Conservation (phyloP, 2,888 invertebrate genomes). For the Octonoba sinensis region DNA sequence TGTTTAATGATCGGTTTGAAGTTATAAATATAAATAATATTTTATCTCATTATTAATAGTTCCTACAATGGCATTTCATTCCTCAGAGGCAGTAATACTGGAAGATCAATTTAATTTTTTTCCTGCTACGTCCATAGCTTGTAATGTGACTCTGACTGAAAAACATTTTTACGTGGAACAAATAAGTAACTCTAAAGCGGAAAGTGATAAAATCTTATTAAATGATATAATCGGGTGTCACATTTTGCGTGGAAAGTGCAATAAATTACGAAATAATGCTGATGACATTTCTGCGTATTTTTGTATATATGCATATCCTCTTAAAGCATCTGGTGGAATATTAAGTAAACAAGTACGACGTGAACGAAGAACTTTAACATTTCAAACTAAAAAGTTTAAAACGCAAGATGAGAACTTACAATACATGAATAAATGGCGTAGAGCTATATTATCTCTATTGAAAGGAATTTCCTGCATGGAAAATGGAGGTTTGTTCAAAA, state of each 20-base stretch:
- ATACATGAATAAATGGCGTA: constrained; percentile 46
- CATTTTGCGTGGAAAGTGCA: constrained; percentile 34
- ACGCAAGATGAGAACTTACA: constrained; percentile 48
- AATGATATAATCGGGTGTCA: constrained; percentile 52
- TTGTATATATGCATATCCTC: constrained; percentile 53
- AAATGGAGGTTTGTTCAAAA: constrained; percentile 38
- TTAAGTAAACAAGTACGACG: constrained; percentile 46
- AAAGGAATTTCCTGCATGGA: constrained; percentile 30
- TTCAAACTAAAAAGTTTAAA: constrained; percentile 34
- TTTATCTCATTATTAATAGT: constrained; percentile 17
- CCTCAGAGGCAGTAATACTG: constrained; percentile 47
- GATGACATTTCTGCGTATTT: constrained; percentile 45
- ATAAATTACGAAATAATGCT: constrained; percentile 23
- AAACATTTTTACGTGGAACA: constrained; percentile 28
- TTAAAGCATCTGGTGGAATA: constrained; percentile 37
- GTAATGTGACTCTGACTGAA: constrained; percentile 45
- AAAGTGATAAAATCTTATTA: constrained; percentile 36
- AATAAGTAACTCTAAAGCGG: constrained; percentile 18
- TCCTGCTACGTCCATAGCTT: constrained; percentile 32
- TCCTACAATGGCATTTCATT: constrained; percentile 41
- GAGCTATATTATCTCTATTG: constrained; percentile 45
- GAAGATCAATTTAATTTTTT: constrained; percentile 45
- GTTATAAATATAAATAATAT: constrained; percentile 23
- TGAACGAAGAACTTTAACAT: constrained; percentile 44
- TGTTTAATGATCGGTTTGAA: not conserved